Evolutionary conservation across 2,797 vertebrate species (phyloP).

Genomic region (Urophycis tenuis): DNA sequence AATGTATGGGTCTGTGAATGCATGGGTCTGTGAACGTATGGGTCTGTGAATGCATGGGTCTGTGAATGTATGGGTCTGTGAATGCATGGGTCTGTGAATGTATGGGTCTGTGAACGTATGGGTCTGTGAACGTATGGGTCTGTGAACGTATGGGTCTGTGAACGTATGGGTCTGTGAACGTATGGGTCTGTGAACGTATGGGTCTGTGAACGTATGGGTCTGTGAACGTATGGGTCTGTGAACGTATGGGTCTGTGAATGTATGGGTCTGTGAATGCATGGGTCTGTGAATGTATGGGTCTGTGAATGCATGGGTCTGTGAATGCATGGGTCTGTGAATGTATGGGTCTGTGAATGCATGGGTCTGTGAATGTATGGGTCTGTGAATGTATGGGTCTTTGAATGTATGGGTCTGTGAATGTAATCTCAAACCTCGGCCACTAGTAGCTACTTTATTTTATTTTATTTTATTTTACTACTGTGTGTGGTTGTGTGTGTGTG

Average conservation of each 20-base stretch:
- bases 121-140: too few species aligned
- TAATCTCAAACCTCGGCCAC: too few species aligned
- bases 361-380: neutral
- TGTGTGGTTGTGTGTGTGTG: neutral
- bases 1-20: too few species aligned
- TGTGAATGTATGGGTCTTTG: constrained; percentile 9
- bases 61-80: too few species aligned
- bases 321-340: too few species aligned
- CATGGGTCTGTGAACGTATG: constrained; percentile 14
- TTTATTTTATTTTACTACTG: neutral
- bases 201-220: neutral
- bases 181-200: neutral
- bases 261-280: neutral
- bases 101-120: constrained; percentile 1
- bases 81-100: constrained; percentile 9
- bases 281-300: neutral
- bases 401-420: neutral
- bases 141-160: neutral
- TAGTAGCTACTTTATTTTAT: constrained; percentile 9
- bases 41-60: neutral
- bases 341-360: neutral
- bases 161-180: neutral
- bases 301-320: neutral
- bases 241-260: neutral
- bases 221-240: too few species aligned